Conservation (phyloP, 2,888 invertebrate species). For the Pandemis heparana region DNA sequence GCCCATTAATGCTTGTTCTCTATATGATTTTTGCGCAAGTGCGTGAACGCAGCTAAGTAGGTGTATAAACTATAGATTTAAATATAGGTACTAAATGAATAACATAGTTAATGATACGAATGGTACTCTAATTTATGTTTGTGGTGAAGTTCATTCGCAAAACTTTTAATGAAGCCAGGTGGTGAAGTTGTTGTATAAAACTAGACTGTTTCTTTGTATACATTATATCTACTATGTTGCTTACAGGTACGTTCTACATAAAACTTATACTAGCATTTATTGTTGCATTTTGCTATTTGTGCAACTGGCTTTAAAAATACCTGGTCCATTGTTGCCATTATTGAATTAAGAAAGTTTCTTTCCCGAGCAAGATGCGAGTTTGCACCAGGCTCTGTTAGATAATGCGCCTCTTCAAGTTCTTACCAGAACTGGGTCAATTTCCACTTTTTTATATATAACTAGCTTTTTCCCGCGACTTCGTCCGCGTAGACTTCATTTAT, state of each 20-base stretch:
- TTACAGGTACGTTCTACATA: too few species aligned
- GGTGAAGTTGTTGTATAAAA: not conserved
- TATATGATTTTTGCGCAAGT: too few species aligned
- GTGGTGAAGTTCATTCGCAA: not conserved
- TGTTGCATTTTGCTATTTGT: slow-evolving; percentile 25
- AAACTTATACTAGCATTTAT: not conserved
- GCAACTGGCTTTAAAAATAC: slow-evolving; percentile 36
- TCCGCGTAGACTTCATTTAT: too few species aligned
- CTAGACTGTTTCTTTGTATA: not conserved
- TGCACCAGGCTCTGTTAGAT: slow-evolving; percentile 40
- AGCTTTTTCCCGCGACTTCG: too few species aligned
- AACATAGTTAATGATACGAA: not conserved
- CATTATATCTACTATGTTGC: not conserved
- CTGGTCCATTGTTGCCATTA: slow-evolving; percentile 46
- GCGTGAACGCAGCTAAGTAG: too few species aligned
- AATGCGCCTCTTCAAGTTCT: not conserved
- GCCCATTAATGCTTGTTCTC: too few species aligned
- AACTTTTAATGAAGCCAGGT: not conserved
- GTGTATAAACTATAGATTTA: too few species aligned
- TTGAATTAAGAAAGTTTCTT: slow-evolving; percentile 50
- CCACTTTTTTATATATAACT: too few species aligned
- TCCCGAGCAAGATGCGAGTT: slow-evolving; percentile 47
- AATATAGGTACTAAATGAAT: too few species aligned
- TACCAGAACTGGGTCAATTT: not conserved
- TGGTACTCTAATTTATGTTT: not conserved